A percentile compares a stretch with the other conserved stretches of the same genome.
Evolutionary conservation across 2,888 invertebrate species (phyloP).

Genomic region (Melinaea menophilus): DNA sequence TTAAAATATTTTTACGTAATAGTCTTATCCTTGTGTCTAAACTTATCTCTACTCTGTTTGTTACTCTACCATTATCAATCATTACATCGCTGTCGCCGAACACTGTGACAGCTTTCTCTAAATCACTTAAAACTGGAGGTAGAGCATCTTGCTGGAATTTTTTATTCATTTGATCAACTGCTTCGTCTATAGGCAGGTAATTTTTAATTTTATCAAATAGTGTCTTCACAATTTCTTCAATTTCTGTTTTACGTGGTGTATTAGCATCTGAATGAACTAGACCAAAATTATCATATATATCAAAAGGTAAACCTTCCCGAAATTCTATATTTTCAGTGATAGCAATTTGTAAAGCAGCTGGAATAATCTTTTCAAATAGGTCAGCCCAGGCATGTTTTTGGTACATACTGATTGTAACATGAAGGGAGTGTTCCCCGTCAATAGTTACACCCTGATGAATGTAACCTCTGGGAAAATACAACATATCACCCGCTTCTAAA

Average conservation of each 20-base stretch:
- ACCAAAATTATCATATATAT: slow-evolving; percentile 87
- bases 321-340: slow-evolving; percentile 83
- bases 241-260: slow-evolving; percentile 64
- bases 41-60: slow-evolving; percentile 81
- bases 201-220: slow-evolving; percentile 79
- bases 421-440: slow-evolving; percentile 90
- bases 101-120: slow-evolving; percentile 84
- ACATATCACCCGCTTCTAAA: slow-evolving; percentile 90
- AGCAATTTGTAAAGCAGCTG: slow-evolving; percentile 85
- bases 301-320: slow-evolving; percentile 87
- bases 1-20: slow-evolving; percentile 74
- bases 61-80: slow-evolving; percentile 78
- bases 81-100: slow-evolving; percentile 85
- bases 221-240: slow-evolving; percentile 72
- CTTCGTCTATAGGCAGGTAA: slow-evolving; percentile 84
- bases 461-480: slow-evolving; percentile 95
- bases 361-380: slow-evolving; percentile 88
- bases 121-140: slow-evolving; percentile 85
- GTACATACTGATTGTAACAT: slow-evolving; percentile 95
- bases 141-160: slow-evolving; percentile 91
- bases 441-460: slow-evolving; percentile 92
- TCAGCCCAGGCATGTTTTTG: slow-evolving; percentile 95
- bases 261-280: slow-evolving; percentile 78
- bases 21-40: slow-evolving; percentile 81
- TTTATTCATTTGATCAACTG: slow-evolving; percentile 92